Evolutionary conservation across 2,113 vertebrate species (phyloP).

Genomic region (human (Homo sapiens)): GRCh38 chr4:18848001-18848500

Average conservation of each 20-base stretch:
- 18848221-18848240: neutral
- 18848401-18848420: neutral
- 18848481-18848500: neutral
- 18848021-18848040: neutral
- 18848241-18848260: neutral
- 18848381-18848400: neutral
- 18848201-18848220: neutral
- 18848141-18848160: neutral
- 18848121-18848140: neutral
- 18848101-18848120: neutral
- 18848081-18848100: neutral
- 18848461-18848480: neutral
- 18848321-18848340: neutral
- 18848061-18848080: neutral
- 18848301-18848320: neutral
- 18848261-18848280: neutral
- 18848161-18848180: neutral
- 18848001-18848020: neutral
- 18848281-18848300: neutral
- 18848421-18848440: neutral
- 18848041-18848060: neutral
- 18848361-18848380: neutral
- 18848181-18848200: rapidly evolving
- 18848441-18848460: neutral
- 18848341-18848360: neutral